phyloP scores from a whole-genome alignment of 2,888 invertebrate genomes.

The Galerucella pusilla region DNA sequence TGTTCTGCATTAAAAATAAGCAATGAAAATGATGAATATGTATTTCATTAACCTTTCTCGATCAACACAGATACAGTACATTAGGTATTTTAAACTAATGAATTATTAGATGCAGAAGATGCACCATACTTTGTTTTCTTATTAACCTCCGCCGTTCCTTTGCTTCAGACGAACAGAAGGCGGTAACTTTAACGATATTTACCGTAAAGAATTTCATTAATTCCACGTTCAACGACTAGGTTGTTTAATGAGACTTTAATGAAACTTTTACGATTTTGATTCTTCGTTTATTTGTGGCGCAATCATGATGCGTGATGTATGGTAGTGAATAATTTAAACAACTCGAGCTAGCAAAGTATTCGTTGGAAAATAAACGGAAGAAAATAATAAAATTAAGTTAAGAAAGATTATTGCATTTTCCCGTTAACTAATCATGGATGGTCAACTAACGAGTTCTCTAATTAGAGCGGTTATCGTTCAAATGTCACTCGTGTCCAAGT shows the following conservation, averaged over 20 bases:
- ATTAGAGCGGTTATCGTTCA: no score
- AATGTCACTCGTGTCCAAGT: no score
- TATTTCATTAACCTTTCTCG: no score
- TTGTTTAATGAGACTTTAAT: conserved; percentile 25
- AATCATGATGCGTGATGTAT: background rate
- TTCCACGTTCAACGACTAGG: conserved; percentile 16
- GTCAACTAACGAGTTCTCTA: no score
- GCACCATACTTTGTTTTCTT: conserved; percentile 23
- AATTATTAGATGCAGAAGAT: conserved; percentile 27
- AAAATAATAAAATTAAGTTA: no score
- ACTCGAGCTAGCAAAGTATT: background rate
- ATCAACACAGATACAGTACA: no score
- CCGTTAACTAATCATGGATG: no score
- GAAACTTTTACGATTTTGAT: conserved; percentile 29
- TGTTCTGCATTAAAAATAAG: no score
- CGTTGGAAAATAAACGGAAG: background rate
- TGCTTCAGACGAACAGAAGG: background rate
- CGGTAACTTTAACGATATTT: conserved; percentile 18
- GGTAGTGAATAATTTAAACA: background rate
- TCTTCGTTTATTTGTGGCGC: conserved; percentile 19
- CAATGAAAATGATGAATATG: no score
- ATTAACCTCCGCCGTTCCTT: conserved; percentile 11
- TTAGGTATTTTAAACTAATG: background rate
- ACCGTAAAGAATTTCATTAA: conserved; percentile 22
- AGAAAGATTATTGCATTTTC: no score